Evolutionary conservation across 2,113 vertebrate genomes (phyloP).

Genomic region (Xiphophorus maculatus): DNA sequence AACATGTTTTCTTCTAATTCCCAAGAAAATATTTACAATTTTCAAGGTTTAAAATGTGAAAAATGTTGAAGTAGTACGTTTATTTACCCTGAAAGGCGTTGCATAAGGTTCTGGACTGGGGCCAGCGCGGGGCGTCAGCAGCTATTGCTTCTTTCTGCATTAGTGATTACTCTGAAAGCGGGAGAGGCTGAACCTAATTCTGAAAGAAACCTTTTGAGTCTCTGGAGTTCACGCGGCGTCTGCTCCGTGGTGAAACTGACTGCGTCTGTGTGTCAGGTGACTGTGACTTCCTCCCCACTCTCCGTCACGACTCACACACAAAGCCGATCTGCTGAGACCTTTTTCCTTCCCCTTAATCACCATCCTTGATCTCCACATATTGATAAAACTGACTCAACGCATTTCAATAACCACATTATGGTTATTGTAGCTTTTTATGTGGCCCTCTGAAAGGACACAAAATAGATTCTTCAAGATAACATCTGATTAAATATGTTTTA

Average conservation of each 20-base stretch:
- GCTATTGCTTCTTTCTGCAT: not conserved
- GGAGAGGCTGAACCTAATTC: not conserved
- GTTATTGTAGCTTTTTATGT: too few species aligned
- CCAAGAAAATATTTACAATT: not conserved
- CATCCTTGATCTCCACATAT: not conserved
- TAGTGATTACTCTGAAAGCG: not conserved
- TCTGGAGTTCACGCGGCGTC: not conserved
- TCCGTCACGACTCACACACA: not conserved
- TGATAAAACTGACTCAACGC: not conserved
- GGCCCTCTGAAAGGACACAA: too few species aligned
- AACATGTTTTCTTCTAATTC: not conserved
- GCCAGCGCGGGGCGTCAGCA: not conserved
- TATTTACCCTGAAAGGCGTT: not conserved
- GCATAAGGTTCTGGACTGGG: not conserved
- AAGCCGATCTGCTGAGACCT: not conserved
- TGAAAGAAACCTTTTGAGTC: not conserved
- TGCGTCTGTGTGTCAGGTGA: not conserved
- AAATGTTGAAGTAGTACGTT: not conserved
- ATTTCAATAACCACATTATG: not conserved
- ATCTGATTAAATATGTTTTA: too few species aligned
- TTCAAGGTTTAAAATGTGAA: not conserved
- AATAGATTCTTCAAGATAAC: too few species aligned
- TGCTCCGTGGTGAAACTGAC: not conserved
- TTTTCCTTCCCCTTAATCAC: not conserved
- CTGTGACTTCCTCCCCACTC: not conserved